phyloP scores from a whole-genome alignment of 2,113 vertebrate species.

The Anoplopoma fimbria region DNA sequence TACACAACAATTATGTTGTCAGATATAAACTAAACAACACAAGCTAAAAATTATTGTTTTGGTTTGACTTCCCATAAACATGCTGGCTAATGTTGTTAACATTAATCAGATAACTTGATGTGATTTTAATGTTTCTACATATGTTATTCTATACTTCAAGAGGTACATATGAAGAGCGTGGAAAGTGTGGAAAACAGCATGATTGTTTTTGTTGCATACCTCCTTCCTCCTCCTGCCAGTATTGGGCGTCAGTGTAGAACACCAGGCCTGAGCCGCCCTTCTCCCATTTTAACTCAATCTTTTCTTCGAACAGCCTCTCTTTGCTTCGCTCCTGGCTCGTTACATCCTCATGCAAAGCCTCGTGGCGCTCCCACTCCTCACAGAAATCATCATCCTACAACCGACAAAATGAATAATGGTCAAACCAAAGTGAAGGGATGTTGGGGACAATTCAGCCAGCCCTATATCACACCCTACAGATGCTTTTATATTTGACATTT shows the following conservation, averaged over 20 bases:
- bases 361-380: conserved; percentile 97
- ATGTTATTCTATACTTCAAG: neutral
- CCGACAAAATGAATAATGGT: neutral
- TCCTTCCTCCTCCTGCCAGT: conserved; percentile 94
- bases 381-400: conserved; percentile 88
- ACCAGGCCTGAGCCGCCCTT: conserved; percentile 96
- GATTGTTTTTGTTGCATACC: conserved; percentile 77
- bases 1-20: neutral
- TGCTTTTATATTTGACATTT: conserved; percentile 2
- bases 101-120: neutral
- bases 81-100: neutral
- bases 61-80: neutral
- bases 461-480: neutral
- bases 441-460: neutral
- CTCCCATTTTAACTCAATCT: conserved; percentile 98
- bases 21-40: neutral
- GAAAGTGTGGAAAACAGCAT: neutral
- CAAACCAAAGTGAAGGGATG: neutral
- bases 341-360: conserved; percentile 93
- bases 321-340: conserved; percentile 91
- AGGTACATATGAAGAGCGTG: neutral
- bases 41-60: neutral
- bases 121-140: neutral
- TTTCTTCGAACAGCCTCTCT: conserved; percentile 93
- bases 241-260: conserved; percentile 97